Conservation (phyloP, 2,888 invertebrate species). For the Watsonalla cultraria region DNA sequence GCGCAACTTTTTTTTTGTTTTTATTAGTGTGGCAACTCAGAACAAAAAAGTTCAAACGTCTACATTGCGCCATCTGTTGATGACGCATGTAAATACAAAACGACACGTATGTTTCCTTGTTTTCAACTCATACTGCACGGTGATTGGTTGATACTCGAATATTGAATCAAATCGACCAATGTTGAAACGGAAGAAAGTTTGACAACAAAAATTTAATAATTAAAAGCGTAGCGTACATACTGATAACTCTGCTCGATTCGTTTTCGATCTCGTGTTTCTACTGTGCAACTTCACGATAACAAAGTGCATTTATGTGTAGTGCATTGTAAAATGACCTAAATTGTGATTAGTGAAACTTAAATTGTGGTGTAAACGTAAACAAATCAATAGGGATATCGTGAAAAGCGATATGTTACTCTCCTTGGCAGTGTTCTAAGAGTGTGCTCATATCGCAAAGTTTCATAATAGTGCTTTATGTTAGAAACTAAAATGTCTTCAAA, state of each 20-base stretch:
- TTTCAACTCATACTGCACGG: not conserved
- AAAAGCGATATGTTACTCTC: conserved; percentile 75
- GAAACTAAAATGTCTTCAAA: conserved; percentile 70
- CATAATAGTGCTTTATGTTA: conserved; percentile 54
- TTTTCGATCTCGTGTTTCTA: conserved; percentile 45
- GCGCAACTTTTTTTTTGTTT: no score
- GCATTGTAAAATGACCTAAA: conserved; percentile 71
- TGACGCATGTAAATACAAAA: conserved; percentile 4
- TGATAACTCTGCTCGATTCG: conserved; percentile 17
- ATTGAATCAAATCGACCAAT: conserved; percentile 9
- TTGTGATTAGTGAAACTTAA: conserved; percentile 57
- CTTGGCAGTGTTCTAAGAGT: conserved; percentile 80
- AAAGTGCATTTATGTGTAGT: conserved; percentile 67
- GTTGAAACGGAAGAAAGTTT: conserved; percentile 4
- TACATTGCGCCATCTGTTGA: conserved; percentile 7
- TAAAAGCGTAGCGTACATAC: conserved; percentile 7
- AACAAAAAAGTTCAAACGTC: no score
- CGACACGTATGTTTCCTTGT: conserved; percentile 21
- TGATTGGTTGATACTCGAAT: conserved; percentile 11
- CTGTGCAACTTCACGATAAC: conserved; percentile 69
- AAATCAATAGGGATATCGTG: conserved; percentile 46
- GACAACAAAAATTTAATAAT: conserved; percentile 1
- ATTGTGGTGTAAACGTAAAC: conserved; percentile 43
- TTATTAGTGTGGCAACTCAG: no score
- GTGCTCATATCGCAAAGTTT: conserved; percentile 72